Base-by-base conservation (phyloP, 2,113 vertebrate genomes). In the Zeus faber region DNA sequence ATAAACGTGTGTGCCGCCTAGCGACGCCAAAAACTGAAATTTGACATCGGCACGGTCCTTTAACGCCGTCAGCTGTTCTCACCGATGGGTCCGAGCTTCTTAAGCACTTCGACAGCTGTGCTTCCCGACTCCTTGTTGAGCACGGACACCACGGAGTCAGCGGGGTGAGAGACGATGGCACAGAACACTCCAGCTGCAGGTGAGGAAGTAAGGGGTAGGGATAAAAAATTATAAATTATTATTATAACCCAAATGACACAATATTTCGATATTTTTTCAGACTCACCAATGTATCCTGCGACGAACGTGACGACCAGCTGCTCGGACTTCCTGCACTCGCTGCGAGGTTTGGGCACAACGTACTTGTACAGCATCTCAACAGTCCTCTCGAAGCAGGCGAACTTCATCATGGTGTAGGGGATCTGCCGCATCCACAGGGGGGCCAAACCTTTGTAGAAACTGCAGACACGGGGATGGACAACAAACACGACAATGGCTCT, bases 351-450 rank as follows among this genome's bases (percentile, higher is more conserved):
- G 29, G 97, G 97, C 65, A 99, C 96, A 2, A 91, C 93, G 0
- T 90, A 88, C 70, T 95, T 98, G 82, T 99, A 99, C 27, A 99
- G 88, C 50, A 91, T 10, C 89, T 99, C 97, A 62, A 99, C 96
- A 0, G 97, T 99, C 35, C 97, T 92, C 82, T 99, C 97, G 56
- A 99, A 99, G 89, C 97, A 99, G 76, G 97, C 90, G 13, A 99
- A 99, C 78, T 99, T 99, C 96, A 99, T 99, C 97, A 99, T 99
- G 62, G 97, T 99, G 80, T 99, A 99, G 5, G 97, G 96, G 68
- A 99, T 99, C 88, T 99, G 97, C 49, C 97, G 96, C 95, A 99
- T 98, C 97, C 97, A 99, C 2, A 99, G 87, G 0, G 97, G 96
- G 10, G 90, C 93, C 80, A 99, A 93, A 3, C 97, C 96, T 77